These are phyloP conservation scores for Elymnias hypermnestra DNA, from an alignment of 1,140 invertebrate genomes.

Conservation along the genomic window DNA sequence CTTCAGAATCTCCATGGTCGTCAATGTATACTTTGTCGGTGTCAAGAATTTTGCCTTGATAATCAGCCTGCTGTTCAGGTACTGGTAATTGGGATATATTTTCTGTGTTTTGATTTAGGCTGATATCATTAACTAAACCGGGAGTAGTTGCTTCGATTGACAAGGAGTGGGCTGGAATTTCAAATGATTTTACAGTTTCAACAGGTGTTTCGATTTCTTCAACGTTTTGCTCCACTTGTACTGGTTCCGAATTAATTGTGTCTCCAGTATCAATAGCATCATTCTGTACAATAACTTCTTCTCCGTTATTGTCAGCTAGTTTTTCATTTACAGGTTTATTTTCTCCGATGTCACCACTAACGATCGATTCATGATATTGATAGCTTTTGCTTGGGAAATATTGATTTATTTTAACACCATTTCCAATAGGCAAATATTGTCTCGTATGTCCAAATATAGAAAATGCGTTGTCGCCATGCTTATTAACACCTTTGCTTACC, in stretches of 20 bases:
- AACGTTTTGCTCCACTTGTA: neutral
- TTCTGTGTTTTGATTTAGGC: slow-evolving; percentile 13
- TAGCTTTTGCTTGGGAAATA: slow-evolving; percentile 54
- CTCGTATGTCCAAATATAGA: slow-evolving; percentile 50
- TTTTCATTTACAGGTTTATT: slow-evolving; percentile 32
- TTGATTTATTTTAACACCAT: slow-evolving; percentile 56
- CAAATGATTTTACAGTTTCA: slow-evolving; percentile 28
- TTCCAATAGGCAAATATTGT: slow-evolving; percentile 46
- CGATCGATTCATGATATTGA: slow-evolving; percentile 26
- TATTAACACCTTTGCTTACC: slow-evolving; percentile 52
- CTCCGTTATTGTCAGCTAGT: slow-evolving; percentile 9
- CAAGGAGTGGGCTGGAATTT: slow-evolving; percentile 29
- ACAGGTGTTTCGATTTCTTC: slow-evolving; percentile 15
- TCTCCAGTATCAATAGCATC: slow-evolving; percentile 2
- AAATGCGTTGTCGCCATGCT: slow-evolving; percentile 52
- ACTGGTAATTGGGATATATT: slow-evolving; percentile 12
- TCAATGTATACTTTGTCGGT: slow-evolving; percentile 24
- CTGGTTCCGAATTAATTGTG: slow-evolving; percentile 11
- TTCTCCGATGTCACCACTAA: slow-evolving; percentile 13
- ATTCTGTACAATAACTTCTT: slow-evolving; percentile 12
- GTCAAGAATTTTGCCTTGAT: slow-evolving; percentile 6
- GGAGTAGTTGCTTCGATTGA: slow-evolving; percentile 25
- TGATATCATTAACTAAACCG: slow-evolving; percentile 14
- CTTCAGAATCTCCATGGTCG: slow-evolving; percentile 45
- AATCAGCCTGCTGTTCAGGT: slow-evolving; percentile 17